phyloP scores from a whole-genome alignment of 2,888 invertebrate genomes.

The Odiellus spinosus region DNA sequence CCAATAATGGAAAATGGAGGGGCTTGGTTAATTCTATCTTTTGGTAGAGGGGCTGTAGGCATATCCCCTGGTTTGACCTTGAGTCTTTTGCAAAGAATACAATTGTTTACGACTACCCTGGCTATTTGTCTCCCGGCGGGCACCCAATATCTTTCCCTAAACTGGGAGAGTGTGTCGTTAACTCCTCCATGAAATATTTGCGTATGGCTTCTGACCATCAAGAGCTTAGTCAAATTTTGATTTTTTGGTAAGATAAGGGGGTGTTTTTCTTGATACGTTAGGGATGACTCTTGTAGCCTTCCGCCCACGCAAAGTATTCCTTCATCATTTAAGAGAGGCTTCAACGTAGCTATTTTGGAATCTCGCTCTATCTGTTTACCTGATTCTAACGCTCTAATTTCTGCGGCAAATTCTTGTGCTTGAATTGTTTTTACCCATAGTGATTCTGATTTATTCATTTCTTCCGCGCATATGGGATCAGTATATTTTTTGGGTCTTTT shows the following conservation, averaged over 20 bases:
- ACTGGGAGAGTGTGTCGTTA: not conserved
- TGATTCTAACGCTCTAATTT: no score
- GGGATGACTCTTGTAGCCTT: not conserved
- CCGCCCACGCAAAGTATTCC: not conserved
- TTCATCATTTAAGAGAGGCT: not conserved
- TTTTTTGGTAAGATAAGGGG: not conserved
- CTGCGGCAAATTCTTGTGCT: no score
- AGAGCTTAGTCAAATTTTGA: slow-evolving; percentile 1
- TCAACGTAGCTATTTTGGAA: no score
- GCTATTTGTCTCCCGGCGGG: not conserved
- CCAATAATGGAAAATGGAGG: not conserved
- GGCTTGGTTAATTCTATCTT: not conserved
- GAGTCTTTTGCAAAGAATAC: not conserved
- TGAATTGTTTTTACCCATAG: no score
- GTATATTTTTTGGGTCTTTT: no score
- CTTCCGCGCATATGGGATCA: no score
- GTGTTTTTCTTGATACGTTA: not conserved
- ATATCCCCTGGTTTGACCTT: not conserved
- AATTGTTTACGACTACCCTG: not conserved
- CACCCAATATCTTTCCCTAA: not conserved
- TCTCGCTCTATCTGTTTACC: no score
- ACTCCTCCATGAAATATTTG: slow-evolving; percentile 2
- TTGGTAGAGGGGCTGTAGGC: not conserved
- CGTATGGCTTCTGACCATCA: not conserved
- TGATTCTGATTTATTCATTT: no score